A percentile compares a stretch with the other conserved stretches of the same genome.
Conservation (phyloP, 2,888 invertebrate genomes). For the Watsonalla cultraria region DNA sequence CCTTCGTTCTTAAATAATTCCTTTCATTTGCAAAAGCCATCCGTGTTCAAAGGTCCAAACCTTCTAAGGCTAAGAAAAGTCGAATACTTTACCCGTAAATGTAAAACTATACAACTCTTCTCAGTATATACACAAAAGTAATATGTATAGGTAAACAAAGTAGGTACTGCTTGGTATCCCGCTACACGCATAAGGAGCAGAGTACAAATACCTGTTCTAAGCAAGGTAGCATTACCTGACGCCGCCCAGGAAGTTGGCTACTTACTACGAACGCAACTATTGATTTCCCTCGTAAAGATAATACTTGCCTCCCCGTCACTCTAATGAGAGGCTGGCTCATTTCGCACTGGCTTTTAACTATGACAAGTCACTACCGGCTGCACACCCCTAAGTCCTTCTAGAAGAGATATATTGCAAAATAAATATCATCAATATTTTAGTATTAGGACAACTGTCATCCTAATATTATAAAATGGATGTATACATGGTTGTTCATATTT, state of each 20-base stretch:
- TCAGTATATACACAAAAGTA: background rate
- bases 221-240: slow-evolving; percentile 11
- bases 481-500: no score
- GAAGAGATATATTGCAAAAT: no score
- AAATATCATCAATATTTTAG: no score
- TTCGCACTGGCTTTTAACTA: slow-evolving; percentile 8
- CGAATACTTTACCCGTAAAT: no score
- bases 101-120: background rate
- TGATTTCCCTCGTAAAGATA: slow-evolving; percentile 33
- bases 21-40: no score
- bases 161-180: background rate
- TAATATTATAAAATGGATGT: no score
- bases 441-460: no score
- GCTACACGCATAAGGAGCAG: slow-evolving; percentile 2
- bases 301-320: slow-evolving; percentile 27
- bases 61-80: no score
- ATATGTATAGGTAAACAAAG: background rate
- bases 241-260: slow-evolving; percentile 25
- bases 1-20: no score
- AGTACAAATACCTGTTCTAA: slow-evolving; percentile 15
- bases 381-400: no score
- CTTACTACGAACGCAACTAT: slow-evolving; percentile 26
- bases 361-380: slow-evolving; percentile 17
- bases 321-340: slow-evolving; percentile 10
- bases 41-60: no score